phyloP scores from a whole-genome alignment of 2,888 invertebrate genomes.

The Diadegma fenestrale region DNA sequence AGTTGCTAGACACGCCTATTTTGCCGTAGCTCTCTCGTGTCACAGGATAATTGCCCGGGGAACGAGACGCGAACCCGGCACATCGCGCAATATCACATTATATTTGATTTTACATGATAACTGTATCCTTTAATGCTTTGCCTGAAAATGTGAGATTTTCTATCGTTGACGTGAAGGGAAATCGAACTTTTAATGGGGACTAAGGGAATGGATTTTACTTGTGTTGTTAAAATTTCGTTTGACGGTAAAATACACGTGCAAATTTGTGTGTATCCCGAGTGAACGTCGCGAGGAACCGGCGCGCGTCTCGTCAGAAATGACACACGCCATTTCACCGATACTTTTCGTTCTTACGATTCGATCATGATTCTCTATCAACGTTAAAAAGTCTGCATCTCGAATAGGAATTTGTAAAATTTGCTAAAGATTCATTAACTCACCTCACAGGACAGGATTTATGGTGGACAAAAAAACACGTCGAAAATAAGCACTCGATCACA shows the following conservation, averaged over 20 bases:
- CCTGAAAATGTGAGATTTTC: not conserved
- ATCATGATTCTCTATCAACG: slow-evolving; percentile 26
- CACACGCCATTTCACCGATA: slow-evolving; percentile 61
- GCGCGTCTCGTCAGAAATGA: slow-evolving; percentile 39
- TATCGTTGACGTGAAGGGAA: not conserved
- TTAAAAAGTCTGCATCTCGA: not conserved
- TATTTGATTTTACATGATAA: slow-evolving; percentile 6
- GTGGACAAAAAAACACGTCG: slow-evolving; percentile 48
- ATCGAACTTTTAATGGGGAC: not conserved
- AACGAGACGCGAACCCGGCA: slow-evolving; percentile 51
- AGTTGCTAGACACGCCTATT: slow-evolving; percentile 56
- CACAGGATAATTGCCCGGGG: slow-evolving; percentile 56
- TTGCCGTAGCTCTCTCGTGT: slow-evolving; percentile 21
- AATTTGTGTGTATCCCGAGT: slow-evolving; percentile 26
- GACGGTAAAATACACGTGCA: slow-evolving; percentile 36
- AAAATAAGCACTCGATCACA: slow-evolving; percentile 59
- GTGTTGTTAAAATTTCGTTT: slow-evolving; percentile 5
- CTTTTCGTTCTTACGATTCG: slow-evolving; percentile 12
- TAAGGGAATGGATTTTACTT: not conserved
- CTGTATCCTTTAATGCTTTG: not conserved
- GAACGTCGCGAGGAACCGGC: slow-evolving; percentile 59
- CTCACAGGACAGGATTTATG: slow-evolving; percentile 41
- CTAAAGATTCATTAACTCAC: slow-evolving; percentile 42
- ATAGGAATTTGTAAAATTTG: not conserved
- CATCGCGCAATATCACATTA: slow-evolving; percentile 19